phyloP scores from a whole-genome alignment of 2,797 vertebrate species.

The Psittacula derbiana region DNA sequence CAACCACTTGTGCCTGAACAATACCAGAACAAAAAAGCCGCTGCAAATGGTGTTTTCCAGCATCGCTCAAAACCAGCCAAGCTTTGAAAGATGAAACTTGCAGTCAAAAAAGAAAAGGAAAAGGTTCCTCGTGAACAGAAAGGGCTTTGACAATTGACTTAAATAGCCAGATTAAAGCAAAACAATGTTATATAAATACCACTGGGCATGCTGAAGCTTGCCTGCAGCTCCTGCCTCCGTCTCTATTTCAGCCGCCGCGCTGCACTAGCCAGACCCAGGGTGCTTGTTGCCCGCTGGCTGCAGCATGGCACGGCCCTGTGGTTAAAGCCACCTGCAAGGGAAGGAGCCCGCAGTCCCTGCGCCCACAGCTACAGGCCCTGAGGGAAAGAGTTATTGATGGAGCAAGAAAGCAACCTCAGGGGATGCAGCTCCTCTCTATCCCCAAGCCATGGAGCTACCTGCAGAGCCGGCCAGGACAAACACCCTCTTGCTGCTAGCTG shows the following conservation, averaged over 20 bases:
- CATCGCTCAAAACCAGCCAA: neutral
- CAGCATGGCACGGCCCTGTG: rapidly evolving
- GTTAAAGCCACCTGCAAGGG: neutral
- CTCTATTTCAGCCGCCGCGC: neutral
- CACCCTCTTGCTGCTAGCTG: neutral
- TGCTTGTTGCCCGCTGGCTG: neutral
- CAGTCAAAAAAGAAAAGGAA: neutral
- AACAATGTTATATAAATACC: neutral
- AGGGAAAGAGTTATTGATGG: rapidly evolving
- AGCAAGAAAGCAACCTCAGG: neutral
- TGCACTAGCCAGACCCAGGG: neutral
- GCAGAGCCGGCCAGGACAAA: rapidly evolving
- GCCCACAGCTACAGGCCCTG: rapidly evolving
- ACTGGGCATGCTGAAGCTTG: neutral
- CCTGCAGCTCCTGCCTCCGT: neutral
- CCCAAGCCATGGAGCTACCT: rapidly evolving
- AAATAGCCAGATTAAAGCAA: constrained; percentile 49
- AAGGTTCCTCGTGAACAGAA: neutral
- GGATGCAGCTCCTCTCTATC: neutral
- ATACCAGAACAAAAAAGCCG: constrained; percentile 48
- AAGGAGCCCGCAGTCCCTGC: neutral
- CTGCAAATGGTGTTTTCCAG: neutral
- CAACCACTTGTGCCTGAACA: constrained; percentile 42
- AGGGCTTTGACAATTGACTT: constrained; percentile 39
- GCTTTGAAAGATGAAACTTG: constrained; percentile 19